Percentiles rank a stretch among this genome's conserved stretches.
phyloP scores from a whole-genome alignment of 2,797 vertebrate genomes.

The Sebastes minor region DNA sequence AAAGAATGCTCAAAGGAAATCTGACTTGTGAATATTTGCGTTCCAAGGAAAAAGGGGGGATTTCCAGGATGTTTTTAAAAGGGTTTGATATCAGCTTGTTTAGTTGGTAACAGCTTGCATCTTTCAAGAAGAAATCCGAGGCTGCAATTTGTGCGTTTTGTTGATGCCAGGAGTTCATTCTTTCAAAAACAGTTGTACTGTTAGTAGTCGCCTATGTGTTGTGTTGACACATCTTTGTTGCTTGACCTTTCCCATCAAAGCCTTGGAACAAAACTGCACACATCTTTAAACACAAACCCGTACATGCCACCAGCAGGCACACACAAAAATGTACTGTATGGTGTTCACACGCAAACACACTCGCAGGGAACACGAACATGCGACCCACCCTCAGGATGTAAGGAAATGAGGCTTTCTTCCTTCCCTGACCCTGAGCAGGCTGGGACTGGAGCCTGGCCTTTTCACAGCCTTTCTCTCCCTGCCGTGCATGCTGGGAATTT shows the following conservation, averaged over 20 bases:
- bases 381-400: conserved; percentile 77
- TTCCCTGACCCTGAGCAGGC: conserved; percentile 64
- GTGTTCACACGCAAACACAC: conserved; percentile 16
- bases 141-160: not conserved
- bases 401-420: conserved; percentile 79
- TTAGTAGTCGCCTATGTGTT: not conserved
- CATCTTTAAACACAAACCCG: not conserved
- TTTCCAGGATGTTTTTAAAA: conserved; percentile 23
- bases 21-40: not conserved
- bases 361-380: conserved; percentile 35
- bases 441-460: conserved; percentile 28
- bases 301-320: not conserved
- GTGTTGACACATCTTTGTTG: not conserved
- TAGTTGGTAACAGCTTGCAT: conserved; percentile 17
- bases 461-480: conserved; percentile 38
- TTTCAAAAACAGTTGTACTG: not conserved
- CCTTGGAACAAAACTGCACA: not conserved
- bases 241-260: not conserved
- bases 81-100: conserved; percentile 2
- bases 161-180: conserved; percentile 2
- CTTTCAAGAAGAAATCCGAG: not conserved
- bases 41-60: conserved; percentile 7
- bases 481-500: conserved; percentile 49
- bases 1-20: conserved; percentile 35
- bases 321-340: not conserved